Evolutionary conservation across 1,140 invertebrate species (phyloP), one percentile per base, ranked within the genome.

Genomic region (Atta cephalotes): DNA sequence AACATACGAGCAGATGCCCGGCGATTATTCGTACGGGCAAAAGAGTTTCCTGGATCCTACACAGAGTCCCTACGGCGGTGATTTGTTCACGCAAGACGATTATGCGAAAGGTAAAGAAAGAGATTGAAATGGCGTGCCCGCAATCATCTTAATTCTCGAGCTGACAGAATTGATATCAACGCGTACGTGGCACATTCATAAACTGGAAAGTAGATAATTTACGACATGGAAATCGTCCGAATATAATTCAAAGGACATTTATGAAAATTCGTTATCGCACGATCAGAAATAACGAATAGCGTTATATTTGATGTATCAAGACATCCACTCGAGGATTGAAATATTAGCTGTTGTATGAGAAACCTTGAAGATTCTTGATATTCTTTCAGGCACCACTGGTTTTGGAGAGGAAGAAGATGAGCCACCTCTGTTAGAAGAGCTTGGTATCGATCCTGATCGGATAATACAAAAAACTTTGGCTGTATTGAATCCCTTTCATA

Each of bases 401-500:
- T 93, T 93, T 10, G 89, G 84, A 3, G 93, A 93, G 1, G 94
- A 95, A 71, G 95, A 95, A 87, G 97, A 98, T 93, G 98, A 98
- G 93, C 97, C 98, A n/a, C 98, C 98, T 9, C 93, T 98, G 4
- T 92, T 98, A 25, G 98, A 98, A 96, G 98, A 99, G 93, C 95
- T 99, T 6, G 98, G 98, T 87, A 99, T 99, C 76, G 98, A 99
- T 95, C 98, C 98, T 65, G 97, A 98, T 93, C 97, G 98, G 92
- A 99, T 99, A 93, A 93, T 98, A 62, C 97, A 98, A 92, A 99
- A 99, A 96, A 98, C 98, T 28, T 92, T 98, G 87, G 97, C 98
- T 12, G 98, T 99, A 4, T 95, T 99, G 51, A 99, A 99, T 95
- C 98, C 98, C 12, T 96, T 98, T 88, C 96, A 96, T 86, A 95